A percentile compares a stretch with the other conserved stretches of the same genome.
Conservation (phyloP, 1,140 invertebrate species). For the Batillaria attramentaria region DNA sequence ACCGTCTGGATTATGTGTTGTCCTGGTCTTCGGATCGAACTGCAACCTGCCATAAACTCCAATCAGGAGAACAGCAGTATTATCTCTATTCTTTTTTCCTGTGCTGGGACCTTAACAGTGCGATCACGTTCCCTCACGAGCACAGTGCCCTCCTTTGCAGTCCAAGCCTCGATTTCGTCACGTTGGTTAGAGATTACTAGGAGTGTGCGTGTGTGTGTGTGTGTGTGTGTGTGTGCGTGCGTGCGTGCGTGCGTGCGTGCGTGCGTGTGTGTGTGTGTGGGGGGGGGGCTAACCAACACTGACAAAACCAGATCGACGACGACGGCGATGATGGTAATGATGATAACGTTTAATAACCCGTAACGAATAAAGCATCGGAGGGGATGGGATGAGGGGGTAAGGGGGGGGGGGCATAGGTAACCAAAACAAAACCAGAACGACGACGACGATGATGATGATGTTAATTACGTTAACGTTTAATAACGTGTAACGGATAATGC, state of each 20-base stretch:
- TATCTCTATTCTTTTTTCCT: not conserved
- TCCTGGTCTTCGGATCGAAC: not conserved
- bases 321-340: not conserved
- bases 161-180: not conserved
- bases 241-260: slow-evolving; percentile 17
- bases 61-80: not conserved
- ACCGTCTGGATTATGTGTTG: no score
- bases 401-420: not conserved
- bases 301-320: not conserved
- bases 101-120: no score
- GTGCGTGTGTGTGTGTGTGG: slow-evolving; percentile 15
- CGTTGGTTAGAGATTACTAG: not conserved
- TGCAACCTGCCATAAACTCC: not conserved
- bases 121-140: no score
- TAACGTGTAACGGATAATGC: not conserved
- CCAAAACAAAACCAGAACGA: not conserved
- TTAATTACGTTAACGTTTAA: no score
- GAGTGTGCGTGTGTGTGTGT: not conserved
- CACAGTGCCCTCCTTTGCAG: no score
- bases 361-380: not conserved
- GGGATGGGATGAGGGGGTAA: not conserved
- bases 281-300: not conserved
- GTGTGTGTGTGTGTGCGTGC: slow-evolving; percentile 7
- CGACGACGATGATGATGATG: not conserved
- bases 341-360: not conserved